Conservation (phyloP, 1,140 invertebrate genomes). For the Adoxophyes honmai region DNA sequence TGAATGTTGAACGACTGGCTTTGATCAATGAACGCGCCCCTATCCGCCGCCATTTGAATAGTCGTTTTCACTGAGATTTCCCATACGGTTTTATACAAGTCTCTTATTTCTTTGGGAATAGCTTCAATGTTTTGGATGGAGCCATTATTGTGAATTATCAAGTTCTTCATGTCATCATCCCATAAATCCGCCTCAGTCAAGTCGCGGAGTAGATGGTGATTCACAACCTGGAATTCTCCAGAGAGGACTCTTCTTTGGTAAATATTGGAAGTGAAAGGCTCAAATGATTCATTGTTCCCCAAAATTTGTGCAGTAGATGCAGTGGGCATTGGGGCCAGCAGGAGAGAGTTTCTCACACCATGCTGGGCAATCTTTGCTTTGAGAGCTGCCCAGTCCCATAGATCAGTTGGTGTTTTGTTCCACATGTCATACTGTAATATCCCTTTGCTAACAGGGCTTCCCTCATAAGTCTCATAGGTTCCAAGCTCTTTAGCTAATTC, state of each 20-base stretch:
- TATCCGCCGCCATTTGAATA: slow-evolving; percentile 98
- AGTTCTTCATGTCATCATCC: slow-evolving; percentile 98
- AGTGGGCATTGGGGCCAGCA: slow-evolving; percentile 99
- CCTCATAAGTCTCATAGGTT: slow-evolving; percentile 93
- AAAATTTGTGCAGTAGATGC: slow-evolving; percentile 99
- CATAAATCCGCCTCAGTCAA: slow-evolving; percentile 94
- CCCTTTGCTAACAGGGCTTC: slow-evolving; percentile 95
- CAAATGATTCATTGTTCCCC: slow-evolving; percentile 99
- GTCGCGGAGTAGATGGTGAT: slow-evolving; percentile 97
- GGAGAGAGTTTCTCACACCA: slow-evolving; percentile 95
- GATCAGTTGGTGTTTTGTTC: slow-evolving; percentile 88
- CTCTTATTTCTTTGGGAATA: slow-evolving; percentile 94
- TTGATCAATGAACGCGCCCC: slow-evolving; percentile 99
- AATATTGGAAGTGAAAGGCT: slow-evolving; percentile 99
- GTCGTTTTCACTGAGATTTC: slow-evolving; percentile 97
- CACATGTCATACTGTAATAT: slow-evolving; percentile 99
- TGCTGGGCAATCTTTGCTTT: slow-evolving; percentile 93
- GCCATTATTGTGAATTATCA: slow-evolving; percentile 93
- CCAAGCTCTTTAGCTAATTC: slow-evolving; percentile 94
- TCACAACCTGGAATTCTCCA: slow-evolving; percentile 94
- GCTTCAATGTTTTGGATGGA: slow-evolving; percentile 94
- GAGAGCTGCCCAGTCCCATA: slow-evolving; percentile 94
- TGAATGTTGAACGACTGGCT: slow-evolving; percentile 98
- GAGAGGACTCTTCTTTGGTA: slow-evolving; percentile 96
- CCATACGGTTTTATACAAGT: slow-evolving; percentile 99